phyloP scores from a whole-genome alignment of 2,888 invertebrate genomes.

The Meghimatium bilineatum region DNA sequence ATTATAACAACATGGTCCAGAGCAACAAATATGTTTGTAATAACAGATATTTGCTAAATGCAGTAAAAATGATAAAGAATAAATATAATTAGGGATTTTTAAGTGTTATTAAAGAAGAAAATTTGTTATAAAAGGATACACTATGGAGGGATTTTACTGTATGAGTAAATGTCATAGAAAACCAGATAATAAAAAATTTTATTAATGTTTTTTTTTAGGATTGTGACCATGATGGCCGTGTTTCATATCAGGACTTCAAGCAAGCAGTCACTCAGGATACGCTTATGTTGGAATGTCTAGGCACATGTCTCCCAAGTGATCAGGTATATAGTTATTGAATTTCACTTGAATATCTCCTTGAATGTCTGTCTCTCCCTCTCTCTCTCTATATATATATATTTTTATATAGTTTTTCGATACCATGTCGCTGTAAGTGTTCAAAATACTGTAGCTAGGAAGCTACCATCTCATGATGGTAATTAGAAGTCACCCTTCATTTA shows the following conservation, averaged over 20 bases:
- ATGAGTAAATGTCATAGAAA: background rate
- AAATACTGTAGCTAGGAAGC: too few species aligned
- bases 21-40: too few species aligned
- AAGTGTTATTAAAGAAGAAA: too few species aligned
- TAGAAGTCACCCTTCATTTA: too few species aligned
- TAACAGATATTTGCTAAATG: too few species aligned
- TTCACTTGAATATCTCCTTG: background rate
- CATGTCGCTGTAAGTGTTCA: too few species aligned
- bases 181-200: background rate
- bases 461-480: too few species aligned
- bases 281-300: constrained; percentile 89
- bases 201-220: constrained; percentile 78
- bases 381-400: background rate
- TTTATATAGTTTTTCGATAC: background rate
- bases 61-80: too few species aligned
- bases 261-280: constrained; percentile 85
- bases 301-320: constrained; percentile 85
- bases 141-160: too few species aligned
- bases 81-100: too few species aligned
- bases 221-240: constrained; percentile 87
- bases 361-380: background rate
- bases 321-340: constrained; percentile 36
- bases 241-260: constrained; percentile 85
- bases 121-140: too few species aligned
- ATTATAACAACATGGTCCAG: too few species aligned